Base-by-base conservation (phyloP, 1,140 invertebrate genomes). In the Araneus ventricosus region DNA sequence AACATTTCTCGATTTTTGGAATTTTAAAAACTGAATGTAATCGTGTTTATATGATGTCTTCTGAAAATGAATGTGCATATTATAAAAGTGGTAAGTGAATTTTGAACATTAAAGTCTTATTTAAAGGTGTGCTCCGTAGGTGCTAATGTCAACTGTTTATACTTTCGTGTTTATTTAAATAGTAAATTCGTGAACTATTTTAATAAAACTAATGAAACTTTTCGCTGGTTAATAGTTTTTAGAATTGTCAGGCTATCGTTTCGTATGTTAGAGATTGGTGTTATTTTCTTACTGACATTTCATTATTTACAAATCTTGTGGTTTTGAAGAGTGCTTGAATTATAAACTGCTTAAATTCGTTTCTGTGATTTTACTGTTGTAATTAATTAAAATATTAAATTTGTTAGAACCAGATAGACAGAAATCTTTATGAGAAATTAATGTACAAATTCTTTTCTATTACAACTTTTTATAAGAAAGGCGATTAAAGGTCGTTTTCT, bases 41-140 rank as follows among this genome's bases (percentile, higher is more conserved):
- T 88, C 24, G 34, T 39, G 22, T 70, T 80, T 37, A 82, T 59
- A 92, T 5, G 57, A 92, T 92, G 90, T 92, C 90, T 92, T 92
- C 90, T 82, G 90, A 92, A 86, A 92, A 92, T 92, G 90, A 92
- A 70, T 86, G 90, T 37, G 85, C 90, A 80, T 92, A 86, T 92
- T 86, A 57, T 27, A 92, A 92, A 86, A 67, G 90, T 57, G 82
- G 90, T 92, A 85, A 80, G 90, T 92, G 22, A 27, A 17, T 20
- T 52, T 37, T 34, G 10, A 37, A 20, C 3, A 75, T 75, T 20
- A 75, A 34, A 20, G 20, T 37, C 37, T 70, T 30, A 34, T 70
- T 75, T 34, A 37, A 34, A 52, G 5, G 10, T 45, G 27, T 57
- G 27, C 41, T 52, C 45, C 20, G 24, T 8, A 27, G n/a, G n/a